Percentiles rank a stretch among this genome's conserved stretches.
phyloP scores from a whole-genome alignment of 2,888 invertebrate species.

The Aleiodes testaceus region DNA sequence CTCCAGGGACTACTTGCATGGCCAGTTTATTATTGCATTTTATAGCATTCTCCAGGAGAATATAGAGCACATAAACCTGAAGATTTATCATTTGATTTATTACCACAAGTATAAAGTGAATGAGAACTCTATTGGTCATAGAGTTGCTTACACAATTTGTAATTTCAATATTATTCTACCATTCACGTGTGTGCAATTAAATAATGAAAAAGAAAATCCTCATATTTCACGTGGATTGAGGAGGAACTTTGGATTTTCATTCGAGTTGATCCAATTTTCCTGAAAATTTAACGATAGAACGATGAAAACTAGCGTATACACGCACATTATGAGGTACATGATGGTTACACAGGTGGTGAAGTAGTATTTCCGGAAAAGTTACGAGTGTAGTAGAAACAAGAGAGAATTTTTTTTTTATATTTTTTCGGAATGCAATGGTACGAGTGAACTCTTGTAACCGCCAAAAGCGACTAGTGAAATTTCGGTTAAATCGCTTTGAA shows the following conservation, averaged over 20 bases:
- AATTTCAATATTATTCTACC: background rate
- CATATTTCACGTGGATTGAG: too few species aligned
- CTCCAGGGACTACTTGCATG: constrained; percentile 25
- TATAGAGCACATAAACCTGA: constrained; percentile 14
- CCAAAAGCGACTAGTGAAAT: constrained; percentile 44
- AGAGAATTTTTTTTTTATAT: too few species aligned
- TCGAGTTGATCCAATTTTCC: too few species aligned
- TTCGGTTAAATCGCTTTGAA: constrained; percentile 55
- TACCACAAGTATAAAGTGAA: constrained; percentile 4
- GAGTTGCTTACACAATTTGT: background rate
- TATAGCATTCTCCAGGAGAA: constrained; percentile 22
- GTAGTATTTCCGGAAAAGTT: constrained; percentile 7
- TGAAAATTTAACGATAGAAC: background rate
- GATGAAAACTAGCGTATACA: background rate
- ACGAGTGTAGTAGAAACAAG: background rate
- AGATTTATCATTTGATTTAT: constrained; percentile 27
- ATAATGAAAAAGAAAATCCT: too few species aligned
- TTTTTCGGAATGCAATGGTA: too few species aligned
- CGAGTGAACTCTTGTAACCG: constrained; percentile 3
- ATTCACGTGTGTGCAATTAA: too few species aligned
- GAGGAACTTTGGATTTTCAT: too few species aligned
- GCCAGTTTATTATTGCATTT: constrained; percentile 25
- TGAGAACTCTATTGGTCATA: constrained; percentile 22
- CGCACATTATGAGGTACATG: constrained; percentile 10
- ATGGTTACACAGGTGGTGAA: constrained; percentile 8